Evolutionary conservation across 2,888 invertebrate genomes (phyloP).

Genomic region (Melieria crassipennis): DNA sequence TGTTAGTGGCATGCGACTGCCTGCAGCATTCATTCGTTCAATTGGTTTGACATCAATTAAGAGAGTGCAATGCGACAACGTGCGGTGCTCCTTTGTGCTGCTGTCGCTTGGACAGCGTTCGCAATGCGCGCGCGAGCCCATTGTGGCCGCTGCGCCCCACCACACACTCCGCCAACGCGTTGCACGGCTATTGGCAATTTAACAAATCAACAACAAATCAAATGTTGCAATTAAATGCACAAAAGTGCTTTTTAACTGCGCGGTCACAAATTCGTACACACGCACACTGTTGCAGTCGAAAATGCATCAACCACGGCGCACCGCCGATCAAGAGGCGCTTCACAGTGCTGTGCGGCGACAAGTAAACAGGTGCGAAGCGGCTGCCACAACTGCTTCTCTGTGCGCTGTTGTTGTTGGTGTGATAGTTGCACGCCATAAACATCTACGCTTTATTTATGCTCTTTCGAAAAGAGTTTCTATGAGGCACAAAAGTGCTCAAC

Average conservation of each 20-base stretch:
- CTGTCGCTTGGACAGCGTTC: neutral
- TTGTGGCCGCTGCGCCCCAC: neutral
- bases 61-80: slow-evolving; percentile 28
- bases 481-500: no score
- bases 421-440: no score
- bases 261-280: no score
- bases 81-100: neutral
- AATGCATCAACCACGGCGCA: neutral
- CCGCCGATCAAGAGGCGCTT: neutral
- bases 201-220: slow-evolving; percentile 13
- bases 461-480: no score
- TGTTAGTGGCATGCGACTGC: neutral
- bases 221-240: neutral
- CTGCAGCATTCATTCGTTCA: slow-evolving; percentile 22
- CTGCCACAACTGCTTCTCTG: no score
- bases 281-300: neutral
- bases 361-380: neutral
- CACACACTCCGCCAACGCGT: neutral
- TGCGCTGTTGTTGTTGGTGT: no score
- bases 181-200: slow-evolving; percentile 2
- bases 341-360: neutral
- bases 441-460: no score
- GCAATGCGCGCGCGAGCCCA: neutral
- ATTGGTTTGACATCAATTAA: slow-evolving; percentile 38
- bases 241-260: neutral